Conservation (phyloP, 2,797 vertebrate species). For the Sebastiscus albofasciatus region DNA sequence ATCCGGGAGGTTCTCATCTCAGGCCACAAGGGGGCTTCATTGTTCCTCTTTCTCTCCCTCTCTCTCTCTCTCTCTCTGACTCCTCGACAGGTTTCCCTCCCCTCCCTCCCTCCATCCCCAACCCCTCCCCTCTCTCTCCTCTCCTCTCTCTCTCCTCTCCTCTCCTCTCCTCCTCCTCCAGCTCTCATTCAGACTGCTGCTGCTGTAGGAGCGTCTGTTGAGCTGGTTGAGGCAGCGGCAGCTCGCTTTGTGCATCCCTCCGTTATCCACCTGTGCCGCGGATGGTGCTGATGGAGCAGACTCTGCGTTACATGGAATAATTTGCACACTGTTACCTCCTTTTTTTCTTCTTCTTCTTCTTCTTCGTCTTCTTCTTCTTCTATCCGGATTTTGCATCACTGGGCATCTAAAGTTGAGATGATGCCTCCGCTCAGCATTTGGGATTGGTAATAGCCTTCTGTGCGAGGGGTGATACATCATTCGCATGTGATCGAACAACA, state of each 20-base stretch:
- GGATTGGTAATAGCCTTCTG: slow-evolving; percentile 71
- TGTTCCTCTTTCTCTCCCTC: slow-evolving; percentile 15
- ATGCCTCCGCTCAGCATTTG: slow-evolving; percentile 71
- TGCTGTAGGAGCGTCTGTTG: slow-evolving; percentile 63
- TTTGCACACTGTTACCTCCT: not conserved
- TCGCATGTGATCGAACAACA: slow-evolving; percentile 66
- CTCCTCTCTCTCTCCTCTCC: not conserved
- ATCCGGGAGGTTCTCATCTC: not conserved
- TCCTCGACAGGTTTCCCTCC: slow-evolving; percentile 18
- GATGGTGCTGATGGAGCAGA: slow-evolving; percentile 60
- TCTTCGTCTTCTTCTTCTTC: not conserved
- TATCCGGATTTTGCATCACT: slow-evolving; percentile 46
- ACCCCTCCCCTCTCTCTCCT: not conserved
- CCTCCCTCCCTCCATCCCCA: not conserved
- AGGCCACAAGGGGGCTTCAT: slow-evolving; percentile 71
- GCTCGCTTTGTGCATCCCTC: slow-evolving; percentile 51
- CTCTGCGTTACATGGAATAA: slow-evolving; percentile 66
- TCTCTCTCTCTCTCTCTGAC: not conserved
- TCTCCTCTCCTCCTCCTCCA: slow-evolving; percentile 30
- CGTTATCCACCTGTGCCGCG: slow-evolving; percentile 67
- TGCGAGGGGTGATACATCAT: slow-evolving; percentile 51
- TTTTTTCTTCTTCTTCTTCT: not conserved
- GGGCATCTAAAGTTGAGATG: slow-evolving; percentile 77
- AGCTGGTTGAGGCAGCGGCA: slow-evolving; percentile 43
- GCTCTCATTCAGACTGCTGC: slow-evolving; percentile 41